phyloP scores from a whole-genome alignment of 2,113 vertebrate species.

The Aspiorhynchus laticeps region DNA sequence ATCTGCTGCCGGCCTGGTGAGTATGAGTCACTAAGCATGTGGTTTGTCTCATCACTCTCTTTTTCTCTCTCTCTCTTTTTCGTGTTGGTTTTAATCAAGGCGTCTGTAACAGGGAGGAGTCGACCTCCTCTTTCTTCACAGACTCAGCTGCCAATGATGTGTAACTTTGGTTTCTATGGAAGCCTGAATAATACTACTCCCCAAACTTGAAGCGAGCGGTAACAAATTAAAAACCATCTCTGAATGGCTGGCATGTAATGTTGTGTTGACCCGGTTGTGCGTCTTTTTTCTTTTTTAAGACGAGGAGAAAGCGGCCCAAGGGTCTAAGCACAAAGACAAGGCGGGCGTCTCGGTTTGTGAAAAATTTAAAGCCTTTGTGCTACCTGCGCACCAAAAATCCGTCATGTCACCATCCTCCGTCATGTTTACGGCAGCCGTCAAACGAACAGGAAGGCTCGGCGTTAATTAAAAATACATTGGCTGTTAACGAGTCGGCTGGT shows the following conservation, averaged over 20 bases:
- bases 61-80: slow-evolving; percentile 8
- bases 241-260: slow-evolving; percentile 20
- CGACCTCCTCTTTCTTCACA: slow-evolving; percentile 38
- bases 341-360: slow-evolving; percentile 14
- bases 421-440: slow-evolving; percentile 21
- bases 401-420: not conserved
- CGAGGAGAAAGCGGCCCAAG: slow-evolving; percentile 2
- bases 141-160: slow-evolving; percentile 43
- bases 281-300: not conserved
- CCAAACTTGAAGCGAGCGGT: slow-evolving; percentile 15
- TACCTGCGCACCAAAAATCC: slow-evolving; percentile 46
- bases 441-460: slow-evolving; percentile 52
- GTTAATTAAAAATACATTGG: slow-evolving; percentile 85
- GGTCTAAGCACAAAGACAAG: slow-evolving; percentile 27
- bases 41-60: slow-evolving; percentile 36
- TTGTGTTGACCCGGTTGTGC: slow-evolving; percentile 10
- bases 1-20: slow-evolving; percentile 48
- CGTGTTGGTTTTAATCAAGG: slow-evolving; percentile 56
- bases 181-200: slow-evolving; percentile 45
- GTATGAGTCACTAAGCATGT: slow-evolving; percentile 47
- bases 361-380: slow-evolving; percentile 28
- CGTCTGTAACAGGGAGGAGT: slow-evolving; percentile 23
- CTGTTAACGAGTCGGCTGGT: slow-evolving; percentile 77
- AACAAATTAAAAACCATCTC: slow-evolving; percentile 41
- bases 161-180: slow-evolving; percentile 54